Evolutionary conservation across 2,888 invertebrate genomes (phyloP).

Genomic region (Eupelmus urozonus): DNA sequence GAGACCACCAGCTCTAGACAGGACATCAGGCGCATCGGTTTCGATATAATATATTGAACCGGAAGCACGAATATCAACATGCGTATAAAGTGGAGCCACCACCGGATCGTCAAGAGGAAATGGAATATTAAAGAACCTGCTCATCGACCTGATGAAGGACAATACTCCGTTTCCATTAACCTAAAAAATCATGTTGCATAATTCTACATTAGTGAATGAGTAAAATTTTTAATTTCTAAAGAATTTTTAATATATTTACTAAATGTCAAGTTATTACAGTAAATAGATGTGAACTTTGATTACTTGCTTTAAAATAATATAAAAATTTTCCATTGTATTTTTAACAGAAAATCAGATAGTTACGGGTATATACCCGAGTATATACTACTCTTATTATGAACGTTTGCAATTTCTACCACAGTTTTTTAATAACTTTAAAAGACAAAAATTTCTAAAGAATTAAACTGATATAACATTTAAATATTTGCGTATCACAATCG

Average conservation of each 20-base stretch:
- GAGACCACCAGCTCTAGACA: constrained; percentile 84
- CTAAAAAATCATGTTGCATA: constrained; percentile 78
- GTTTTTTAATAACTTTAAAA: too few species aligned
- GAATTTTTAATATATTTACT: neutral
- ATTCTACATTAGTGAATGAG: neutral
- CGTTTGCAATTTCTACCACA: too few species aligned
- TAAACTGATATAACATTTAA: too few species aligned
- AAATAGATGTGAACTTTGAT: too few species aligned
- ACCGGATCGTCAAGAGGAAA: constrained; percentile 93
- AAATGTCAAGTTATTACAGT: too few species aligned
- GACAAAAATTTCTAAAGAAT: too few species aligned
- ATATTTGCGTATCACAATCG: too few species aligned
- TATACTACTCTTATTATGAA: too few species aligned
- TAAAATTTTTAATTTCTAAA: constrained; percentile 7
- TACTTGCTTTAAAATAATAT: too few species aligned
- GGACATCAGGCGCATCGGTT: constrained; percentile 81
- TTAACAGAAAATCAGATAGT: too few species aligned
- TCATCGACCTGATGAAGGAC: constrained; percentile 92
- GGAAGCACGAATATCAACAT: constrained; percentile 88
- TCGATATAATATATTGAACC: constrained; percentile 88
- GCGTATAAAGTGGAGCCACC: constrained; percentile 94
- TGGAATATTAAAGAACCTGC: constrained; percentile 90
- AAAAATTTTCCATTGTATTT: too few species aligned
- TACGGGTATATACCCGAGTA: too few species aligned
- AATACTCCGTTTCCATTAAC: constrained; percentile 94